These are phyloP conservation scores for Danio kyathit DNA, from an alignment of 2,797 vertebrate genomes.

Conservation along the genomic window DNA sequence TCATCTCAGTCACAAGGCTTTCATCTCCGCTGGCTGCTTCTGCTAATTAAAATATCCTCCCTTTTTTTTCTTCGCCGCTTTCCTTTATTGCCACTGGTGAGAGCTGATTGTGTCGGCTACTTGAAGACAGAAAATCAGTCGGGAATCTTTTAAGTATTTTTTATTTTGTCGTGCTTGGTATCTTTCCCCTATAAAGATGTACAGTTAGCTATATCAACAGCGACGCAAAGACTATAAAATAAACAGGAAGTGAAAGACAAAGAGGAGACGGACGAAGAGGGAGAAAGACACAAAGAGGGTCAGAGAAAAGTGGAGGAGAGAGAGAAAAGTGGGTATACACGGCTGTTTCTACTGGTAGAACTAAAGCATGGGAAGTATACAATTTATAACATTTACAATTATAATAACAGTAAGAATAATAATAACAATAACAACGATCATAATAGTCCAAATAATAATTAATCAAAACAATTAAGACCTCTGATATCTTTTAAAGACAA, in stretches of 20 bases:
- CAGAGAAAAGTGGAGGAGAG: slow-evolving; percentile 73
- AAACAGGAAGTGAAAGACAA: slow-evolving; percentile 65
- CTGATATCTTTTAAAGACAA: slow-evolving; percentile 83
- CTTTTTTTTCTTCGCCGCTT: slow-evolving; percentile 47
- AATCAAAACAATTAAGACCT: slow-evolving; percentile 82
- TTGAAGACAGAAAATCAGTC: slow-evolving; percentile 57
- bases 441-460: slow-evolving; percentile 83
- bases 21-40: slow-evolving; percentile 49
- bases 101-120: slow-evolving; percentile 37
- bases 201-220: slow-evolving; percentile 87
- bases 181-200: slow-evolving; percentile 88
- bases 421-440: slow-evolving; percentile 85
- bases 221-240: slow-evolving; percentile 82
- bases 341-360: slow-evolving; percentile 75
- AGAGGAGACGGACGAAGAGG: slow-evolving; percentile 61
- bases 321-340: slow-evolving; percentile 64
- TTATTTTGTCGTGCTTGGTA: slow-evolving; percentile 87
- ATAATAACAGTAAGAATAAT: slow-evolving; percentile 73
- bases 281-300: slow-evolving; percentile 51
- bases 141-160: slow-evolving; percentile 71
- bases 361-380: slow-evolving; percentile 77
- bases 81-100: slow-evolving; percentile 45
- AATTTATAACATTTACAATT: slow-evolving; percentile 85
- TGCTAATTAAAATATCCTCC: slow-evolving; percentile 36
- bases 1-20: slow-evolving; percentile 60